A percentile compares a stretch with the other conserved stretches of the same genome.
Conservation (phyloP, 2,113 vertebrate genomes). For the Paraplagusia blochii region DNA sequence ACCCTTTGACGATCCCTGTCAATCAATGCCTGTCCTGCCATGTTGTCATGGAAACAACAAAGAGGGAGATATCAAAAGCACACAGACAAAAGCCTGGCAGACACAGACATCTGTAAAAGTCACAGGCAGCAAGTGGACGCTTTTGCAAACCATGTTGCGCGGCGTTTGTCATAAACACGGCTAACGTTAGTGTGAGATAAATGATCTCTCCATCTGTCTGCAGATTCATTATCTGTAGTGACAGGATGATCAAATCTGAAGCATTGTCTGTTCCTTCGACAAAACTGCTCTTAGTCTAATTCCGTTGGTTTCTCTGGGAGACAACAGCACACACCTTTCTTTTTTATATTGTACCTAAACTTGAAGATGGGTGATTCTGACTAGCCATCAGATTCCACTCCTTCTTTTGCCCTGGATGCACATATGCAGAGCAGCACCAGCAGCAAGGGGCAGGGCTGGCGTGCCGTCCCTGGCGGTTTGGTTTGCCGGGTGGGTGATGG, state of each 20-base stretch:
- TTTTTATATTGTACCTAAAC: not conserved
- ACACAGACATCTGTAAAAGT: conserved; percentile 71
- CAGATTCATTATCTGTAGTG: conserved; percentile 34
- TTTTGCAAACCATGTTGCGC: conserved; percentile 50
- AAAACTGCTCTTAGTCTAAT: conserved; percentile 5
- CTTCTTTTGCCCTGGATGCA: conserved; percentile 36
- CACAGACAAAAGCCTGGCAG: conserved; percentile 69
- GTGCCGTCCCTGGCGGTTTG: conserved; percentile 70
- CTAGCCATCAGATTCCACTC: conserved; percentile 44
- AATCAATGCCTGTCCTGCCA: conserved; percentile 75
- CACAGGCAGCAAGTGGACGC: conserved; percentile 58
- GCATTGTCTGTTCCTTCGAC: conserved; percentile 22
- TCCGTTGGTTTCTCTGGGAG: not conserved
- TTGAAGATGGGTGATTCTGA: conserved; percentile 47
- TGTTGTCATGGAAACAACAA: conserved; percentile 78
- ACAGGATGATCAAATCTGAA: conserved; percentile 44
- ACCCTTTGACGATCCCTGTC: conserved; percentile 76
- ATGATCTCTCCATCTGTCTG: conserved; percentile 44
- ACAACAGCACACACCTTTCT: not conserved
- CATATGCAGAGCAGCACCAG: conserved; percentile 56
- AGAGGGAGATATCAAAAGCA: conserved; percentile 71
- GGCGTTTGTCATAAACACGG: conserved; percentile 41
- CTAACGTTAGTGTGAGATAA: conserved; percentile 45
- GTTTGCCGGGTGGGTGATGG: conserved; percentile 68
- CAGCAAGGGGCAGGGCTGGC: conserved; percentile 52